phyloP scores from a whole-genome alignment of 2,888 invertebrate species.

The Chrysina gloriosa region DNA sequence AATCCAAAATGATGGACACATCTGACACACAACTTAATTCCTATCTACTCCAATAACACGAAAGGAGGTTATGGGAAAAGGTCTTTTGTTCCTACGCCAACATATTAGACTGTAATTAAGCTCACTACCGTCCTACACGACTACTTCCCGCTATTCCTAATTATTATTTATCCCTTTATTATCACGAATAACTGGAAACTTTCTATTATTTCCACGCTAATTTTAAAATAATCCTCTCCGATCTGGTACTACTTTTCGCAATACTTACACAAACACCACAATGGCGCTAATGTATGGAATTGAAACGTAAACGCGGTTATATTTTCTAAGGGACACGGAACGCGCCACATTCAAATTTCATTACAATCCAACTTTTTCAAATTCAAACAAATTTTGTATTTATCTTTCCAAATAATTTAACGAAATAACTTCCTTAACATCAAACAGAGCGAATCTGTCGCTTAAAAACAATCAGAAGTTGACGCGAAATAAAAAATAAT shows the following conservation, averaged over 20 bases:
- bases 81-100: constrained; percentile 76
- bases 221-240: constrained; percentile 40
- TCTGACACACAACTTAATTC: constrained; percentile 80
- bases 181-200: neutral
- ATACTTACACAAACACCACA: constrained; percentile 58
- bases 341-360: constrained; percentile 57
- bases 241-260: constrained; percentile 61
- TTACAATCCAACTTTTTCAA: neutral
- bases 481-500: too few species aligned
- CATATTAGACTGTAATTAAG: constrained; percentile 57
- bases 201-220: constrained; percentile 32
- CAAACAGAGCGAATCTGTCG: too few species aligned
- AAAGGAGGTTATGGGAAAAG: constrained; percentile 82
- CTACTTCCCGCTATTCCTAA: neutral
- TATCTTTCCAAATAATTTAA: too few species aligned
- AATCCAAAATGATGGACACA: constrained; percentile 69
- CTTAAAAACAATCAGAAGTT: too few species aligned
- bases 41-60: constrained; percentile 81
- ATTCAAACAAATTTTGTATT: too few species aligned
- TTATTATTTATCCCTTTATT: constrained; percentile 14
- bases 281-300: constrained; percentile 59
- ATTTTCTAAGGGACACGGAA: constrained; percentile 53
- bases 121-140: neutral
- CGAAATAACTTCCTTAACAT: too few species aligned
- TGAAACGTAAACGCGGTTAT: constrained; percentile 61